A percentile compares a stretch with the other conserved stretches of the same genome.
phyloP scores from a whole-genome alignment of 2,113 vertebrate species.

The Capra hircus region DNA sequence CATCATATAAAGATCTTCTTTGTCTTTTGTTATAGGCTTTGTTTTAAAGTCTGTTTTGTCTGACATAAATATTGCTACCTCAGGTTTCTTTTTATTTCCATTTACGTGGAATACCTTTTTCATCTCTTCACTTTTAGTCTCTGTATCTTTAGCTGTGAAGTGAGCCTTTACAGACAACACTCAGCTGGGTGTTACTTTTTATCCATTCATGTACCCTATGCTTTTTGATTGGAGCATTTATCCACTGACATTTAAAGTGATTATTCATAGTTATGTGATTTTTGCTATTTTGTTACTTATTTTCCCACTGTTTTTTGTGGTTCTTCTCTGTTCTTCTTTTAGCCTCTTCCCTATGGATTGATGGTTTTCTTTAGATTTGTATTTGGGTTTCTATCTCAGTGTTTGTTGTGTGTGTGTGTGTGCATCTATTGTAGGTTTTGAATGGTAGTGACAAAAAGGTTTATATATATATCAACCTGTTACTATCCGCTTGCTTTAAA shows the following conservation, averaged over 20 bases:
- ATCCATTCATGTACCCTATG: background rate
- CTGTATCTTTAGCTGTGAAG: background rate
- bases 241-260: background rate
- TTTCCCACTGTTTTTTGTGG: background rate
- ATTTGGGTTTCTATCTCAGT: background rate
- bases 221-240: background rate
- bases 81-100: background rate
- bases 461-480: background rate
- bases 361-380: background rate
- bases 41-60: background rate
- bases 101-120: background rate
- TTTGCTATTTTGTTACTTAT: background rate
- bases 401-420: background rate
- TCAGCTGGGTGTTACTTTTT: background rate
- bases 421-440: background rate
- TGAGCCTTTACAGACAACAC: background rate
- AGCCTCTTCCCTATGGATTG: background rate
- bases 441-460: background rate
- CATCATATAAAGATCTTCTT: background rate
- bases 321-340: background rate
- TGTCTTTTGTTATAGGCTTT: background rate
- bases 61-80: background rate
- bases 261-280: background rate
- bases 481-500: background rate
- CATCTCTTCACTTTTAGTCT: background rate